Evolutionary conservation across 2,797 vertebrate genomes (phyloP).

Genomic region (Oreochromis mossambicus): DNA sequence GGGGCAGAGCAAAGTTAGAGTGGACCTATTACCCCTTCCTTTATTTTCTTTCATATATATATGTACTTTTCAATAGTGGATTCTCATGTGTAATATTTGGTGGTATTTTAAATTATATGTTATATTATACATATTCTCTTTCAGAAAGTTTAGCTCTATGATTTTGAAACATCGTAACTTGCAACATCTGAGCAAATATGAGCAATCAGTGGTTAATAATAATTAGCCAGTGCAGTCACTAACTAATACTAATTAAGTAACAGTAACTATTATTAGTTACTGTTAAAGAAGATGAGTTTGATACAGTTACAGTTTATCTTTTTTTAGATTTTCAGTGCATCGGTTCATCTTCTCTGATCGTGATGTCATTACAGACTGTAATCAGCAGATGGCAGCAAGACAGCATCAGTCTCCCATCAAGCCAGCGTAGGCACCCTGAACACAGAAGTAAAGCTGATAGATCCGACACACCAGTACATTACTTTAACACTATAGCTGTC

Average conservation of each 20-base stretch:
- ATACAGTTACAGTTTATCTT: neutral
- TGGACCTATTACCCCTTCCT: fast-evolving
- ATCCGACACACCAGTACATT: neutral
- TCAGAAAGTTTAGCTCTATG: neutral
- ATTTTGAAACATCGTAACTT: fast-evolving
- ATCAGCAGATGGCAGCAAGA: constrained; percentile 33
- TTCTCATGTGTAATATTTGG: too few relatives aligned
- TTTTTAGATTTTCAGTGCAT: neutral
- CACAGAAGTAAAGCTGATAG: neutral
- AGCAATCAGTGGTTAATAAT: neutral
- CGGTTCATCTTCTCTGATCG: neutral
- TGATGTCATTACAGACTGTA: neutral
- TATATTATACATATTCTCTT: neutral
- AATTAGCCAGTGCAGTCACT: fast-evolving
- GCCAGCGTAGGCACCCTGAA: neutral
- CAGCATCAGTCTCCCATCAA: neutral
- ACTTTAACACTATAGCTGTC: neutral
- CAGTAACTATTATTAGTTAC: neutral
- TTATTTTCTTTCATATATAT: neutral
- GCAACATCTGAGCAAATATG: neutral
- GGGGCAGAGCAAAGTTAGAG: neutral
- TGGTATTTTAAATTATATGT: neutral
- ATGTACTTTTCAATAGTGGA: neutral
- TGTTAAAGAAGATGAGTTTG: neutral
- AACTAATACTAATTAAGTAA: neutral